Evolutionary conservation across 2,797 vertebrate genomes (phyloP).

Genomic region (Myiothlypis chrysogaster): DNA sequence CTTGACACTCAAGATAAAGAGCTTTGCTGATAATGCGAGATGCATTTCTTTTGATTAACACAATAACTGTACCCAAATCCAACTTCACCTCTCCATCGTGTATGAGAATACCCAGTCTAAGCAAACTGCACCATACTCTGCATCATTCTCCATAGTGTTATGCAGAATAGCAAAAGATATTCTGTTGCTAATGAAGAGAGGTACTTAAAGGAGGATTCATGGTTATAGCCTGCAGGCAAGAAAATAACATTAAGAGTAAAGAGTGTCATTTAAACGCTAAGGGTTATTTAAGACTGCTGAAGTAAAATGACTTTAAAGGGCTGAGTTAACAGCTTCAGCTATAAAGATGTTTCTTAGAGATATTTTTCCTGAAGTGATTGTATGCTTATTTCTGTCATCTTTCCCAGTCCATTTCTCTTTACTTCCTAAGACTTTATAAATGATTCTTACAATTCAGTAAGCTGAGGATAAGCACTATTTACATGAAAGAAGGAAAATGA

Average conservation of each 20-base stretch:
- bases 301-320: conserved; percentile 5
- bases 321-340: not conserved
- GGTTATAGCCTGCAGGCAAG: not conserved
- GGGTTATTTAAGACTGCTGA: not conserved
- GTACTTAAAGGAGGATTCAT: not conserved
- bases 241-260: conserved; percentile 1
- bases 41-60: not conserved
- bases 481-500: not conserved
- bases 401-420: not conserved
- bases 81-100: not conserved
- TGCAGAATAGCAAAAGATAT: not conserved
- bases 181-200: not conserved
- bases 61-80: not conserved
- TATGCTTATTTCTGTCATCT: not conserved
- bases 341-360: not conserved
- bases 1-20: not conserved
- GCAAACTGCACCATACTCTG: not conserved
- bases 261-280: not conserved
- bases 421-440: not conserved
- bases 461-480: not conserved
- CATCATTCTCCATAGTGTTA: not conserved
- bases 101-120: not conserved
- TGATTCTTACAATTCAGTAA: not conserved
- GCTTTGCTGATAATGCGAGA: not conserved
- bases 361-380: conserved; percentile 6